A percentile compares a stretch with the other conserved stretches of the same genome.
Evolutionary conservation across 2,113 vertebrate species (phyloP).

Genomic region (Gallinago paraguaiae): DNA sequence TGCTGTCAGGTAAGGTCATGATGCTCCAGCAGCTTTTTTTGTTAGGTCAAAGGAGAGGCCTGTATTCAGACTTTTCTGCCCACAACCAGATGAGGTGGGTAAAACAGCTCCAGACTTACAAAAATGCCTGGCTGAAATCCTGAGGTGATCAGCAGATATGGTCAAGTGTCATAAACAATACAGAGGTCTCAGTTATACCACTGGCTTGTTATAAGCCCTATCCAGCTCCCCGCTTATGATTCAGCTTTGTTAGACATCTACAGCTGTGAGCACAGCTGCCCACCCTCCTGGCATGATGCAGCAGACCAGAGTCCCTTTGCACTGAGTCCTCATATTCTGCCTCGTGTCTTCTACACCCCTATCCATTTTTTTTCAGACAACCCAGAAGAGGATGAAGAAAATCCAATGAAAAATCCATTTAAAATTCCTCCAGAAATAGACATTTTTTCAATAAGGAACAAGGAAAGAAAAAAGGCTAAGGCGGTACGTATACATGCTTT

Average conservation of each 20-base stretch:
- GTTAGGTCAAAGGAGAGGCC: not conserved
- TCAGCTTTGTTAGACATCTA: not conserved
- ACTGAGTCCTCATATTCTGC: not conserved
- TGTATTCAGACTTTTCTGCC: not conserved
- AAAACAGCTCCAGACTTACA: not conserved
- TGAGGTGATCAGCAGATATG: not conserved
- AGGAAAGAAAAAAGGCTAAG: constrained; percentile 62
- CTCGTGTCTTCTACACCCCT: not conserved
- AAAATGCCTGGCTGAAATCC: not conserved
- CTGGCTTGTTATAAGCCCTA: not conserved
- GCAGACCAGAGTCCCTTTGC: not conserved
- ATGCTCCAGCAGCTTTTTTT: not conserved
- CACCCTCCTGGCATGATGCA: not conserved
- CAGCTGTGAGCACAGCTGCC: not conserved
- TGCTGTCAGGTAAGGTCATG: constrained; percentile 13
- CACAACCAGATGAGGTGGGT: not conserved
- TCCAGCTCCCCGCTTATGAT: not conserved
- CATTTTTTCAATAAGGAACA: constrained; percentile 70
- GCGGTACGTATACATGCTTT: constrained; percentile 43
- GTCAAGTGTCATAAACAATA: not conserved
- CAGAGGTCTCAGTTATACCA: not conserved
- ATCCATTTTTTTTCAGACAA: not conserved
- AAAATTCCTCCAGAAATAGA: constrained; percentile 61
- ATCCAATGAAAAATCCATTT: constrained; percentile 64
- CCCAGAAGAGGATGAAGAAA: not conserved